phyloP scores from a whole-genome alignment of 2,113 vertebrate species.

The Charadrius vociferus region DNA sequence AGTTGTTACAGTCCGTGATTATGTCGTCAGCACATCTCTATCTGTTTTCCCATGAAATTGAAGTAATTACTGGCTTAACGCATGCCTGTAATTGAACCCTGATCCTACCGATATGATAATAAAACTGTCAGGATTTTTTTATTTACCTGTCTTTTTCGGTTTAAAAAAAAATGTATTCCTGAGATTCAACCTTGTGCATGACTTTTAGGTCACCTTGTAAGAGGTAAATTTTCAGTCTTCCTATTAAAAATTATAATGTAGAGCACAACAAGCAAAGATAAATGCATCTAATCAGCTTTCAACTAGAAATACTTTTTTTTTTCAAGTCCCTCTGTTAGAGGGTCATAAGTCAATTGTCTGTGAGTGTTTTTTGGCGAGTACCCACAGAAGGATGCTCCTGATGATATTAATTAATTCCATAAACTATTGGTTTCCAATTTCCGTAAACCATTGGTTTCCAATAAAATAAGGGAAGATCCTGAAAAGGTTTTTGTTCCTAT shows the following conservation, averaged over 20 bases:
- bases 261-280: neutral
- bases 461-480: neutral
- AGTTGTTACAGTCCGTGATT: neutral
- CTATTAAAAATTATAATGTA: neutral
- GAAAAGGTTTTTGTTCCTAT: neutral
- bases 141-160: neutral
- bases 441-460: neutral
- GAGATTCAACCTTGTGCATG: neutral
- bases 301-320: neutral
- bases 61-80: neutral
- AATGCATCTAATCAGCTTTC: neutral
- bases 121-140: neutral
- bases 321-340: neutral
- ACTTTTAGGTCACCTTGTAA: neutral
- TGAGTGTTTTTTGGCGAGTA: neutral
- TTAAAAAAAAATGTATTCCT: neutral
- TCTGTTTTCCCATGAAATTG: conserved; percentile 25
- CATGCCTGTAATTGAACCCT: neutral
- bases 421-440: neutral
- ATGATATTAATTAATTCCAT: neutral
- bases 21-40: neutral
- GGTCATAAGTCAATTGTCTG: neutral
- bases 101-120: neutral
- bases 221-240: neutral
- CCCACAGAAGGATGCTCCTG: neutral